A percentile compares a stretch with the other conserved stretches of the same genome.
Evolutionary conservation across 1,140 invertebrate species (phyloP).

Genomic region (Littorina saxatilis): DNA sequence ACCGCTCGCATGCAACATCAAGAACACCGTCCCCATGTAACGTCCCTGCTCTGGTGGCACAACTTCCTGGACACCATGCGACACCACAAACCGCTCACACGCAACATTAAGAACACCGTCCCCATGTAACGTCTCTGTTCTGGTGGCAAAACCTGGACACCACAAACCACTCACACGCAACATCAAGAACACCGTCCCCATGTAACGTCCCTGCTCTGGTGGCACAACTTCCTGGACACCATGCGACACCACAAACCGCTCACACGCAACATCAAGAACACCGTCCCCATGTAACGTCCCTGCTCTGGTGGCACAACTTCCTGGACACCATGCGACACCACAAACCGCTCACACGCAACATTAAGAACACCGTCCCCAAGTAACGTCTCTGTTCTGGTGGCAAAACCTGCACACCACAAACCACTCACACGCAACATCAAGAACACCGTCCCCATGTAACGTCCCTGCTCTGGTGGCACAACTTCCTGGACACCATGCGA

Average conservation of each 20-base stretch:
- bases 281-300: not conserved
- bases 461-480: too few species aligned
- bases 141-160: conserved; percentile 52
- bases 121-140: not conserved
- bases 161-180: conserved; percentile 92
- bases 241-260: conserved; percentile 86
- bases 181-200: conserved; percentile 56
- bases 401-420: too few species aligned
- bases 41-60: not conserved
- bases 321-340: too few species aligned
- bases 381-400: not conserved
- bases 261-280: conserved; percentile 81
- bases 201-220: too few species aligned
- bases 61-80: conserved; percentile 81
- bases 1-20: conserved; percentile 85
- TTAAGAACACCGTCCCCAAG: conserved; percentile 45
- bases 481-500: too few species aligned
- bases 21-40: conserved; percentile 13
- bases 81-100: conserved; percentile 89
- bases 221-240: conserved; percentile 84
- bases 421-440: too few species aligned
- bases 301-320: not conserved
- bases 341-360: conserved; percentile 82
- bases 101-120: conserved; percentile 76
- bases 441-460: not conserved